Evolutionary conservation across 2,888 invertebrate genomes (phyloP), one percentile per base, ranked within the genome.

Genomic region (Drosophila greeni): DNA sequence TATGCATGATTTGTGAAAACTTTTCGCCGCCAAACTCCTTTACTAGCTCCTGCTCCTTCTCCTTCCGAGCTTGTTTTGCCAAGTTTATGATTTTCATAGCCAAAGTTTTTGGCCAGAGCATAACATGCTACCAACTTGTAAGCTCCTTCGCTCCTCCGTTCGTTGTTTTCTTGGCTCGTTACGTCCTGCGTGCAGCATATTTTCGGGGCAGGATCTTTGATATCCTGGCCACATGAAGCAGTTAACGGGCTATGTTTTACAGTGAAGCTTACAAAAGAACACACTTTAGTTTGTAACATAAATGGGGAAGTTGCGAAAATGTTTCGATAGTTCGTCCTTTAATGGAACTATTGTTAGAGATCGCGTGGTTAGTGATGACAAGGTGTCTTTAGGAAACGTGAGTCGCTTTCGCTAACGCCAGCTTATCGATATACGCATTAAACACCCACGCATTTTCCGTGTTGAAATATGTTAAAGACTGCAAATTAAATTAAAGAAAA

Each of bases 51-150:
- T 39, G 42, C 36, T 49, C 14, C 48, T 18, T 9, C 29, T 45
- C 45, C 45, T 45, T 29, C 45, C 18, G 47, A 64, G 68, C 73
- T 73, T 81, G 76, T 80, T 73, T 76, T 73, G 73, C 69, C 77
- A 82, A 82, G 85, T 84, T 84, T 82, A 82, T 81, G 74, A 82
- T 77, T 81, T 81, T 84, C 85, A 80, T 84, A 74, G 84, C 72
- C 64, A 84, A 81, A 82, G 61, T 82, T 82, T 81, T 82, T 68
- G 71, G 73, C 56, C 74, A 74, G 51, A 69, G 53, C 69, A 72
- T 68, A 69, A 68, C 67, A 78, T 66, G 76, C 64, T 61, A 65
- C 65, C 54, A 78, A 78, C 72, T 78, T 84, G 79, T 75, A 70
- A 81, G 72, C 79, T 66, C 55, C 75, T 81, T 33, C 33, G 43